Conservation (phyloP, 2,888 invertebrate species). For the Lacanobia oleracea region DNA sequence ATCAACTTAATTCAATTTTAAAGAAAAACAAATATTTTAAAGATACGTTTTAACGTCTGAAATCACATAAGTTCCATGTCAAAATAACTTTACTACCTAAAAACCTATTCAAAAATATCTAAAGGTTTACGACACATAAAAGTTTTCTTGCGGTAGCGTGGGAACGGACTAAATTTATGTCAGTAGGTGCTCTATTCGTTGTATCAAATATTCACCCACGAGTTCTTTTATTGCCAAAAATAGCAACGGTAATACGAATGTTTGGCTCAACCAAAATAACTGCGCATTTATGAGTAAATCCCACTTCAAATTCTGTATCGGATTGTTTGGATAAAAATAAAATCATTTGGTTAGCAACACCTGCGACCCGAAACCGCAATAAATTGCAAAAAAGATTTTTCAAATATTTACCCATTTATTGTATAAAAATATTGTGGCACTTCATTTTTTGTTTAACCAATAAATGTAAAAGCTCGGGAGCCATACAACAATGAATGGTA, state of each 20-base stretch:
- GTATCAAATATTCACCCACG: slow-evolving; percentile 3
- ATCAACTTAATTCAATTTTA: no score
- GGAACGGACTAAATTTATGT: neutral
- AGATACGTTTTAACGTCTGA: neutral
- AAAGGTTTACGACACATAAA: neutral
- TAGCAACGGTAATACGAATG: neutral
- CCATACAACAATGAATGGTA: slow-evolving; percentile 59
- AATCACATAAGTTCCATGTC: neutral
- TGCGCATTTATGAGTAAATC: neutral
- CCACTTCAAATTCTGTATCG: neutral
- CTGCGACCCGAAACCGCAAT: neutral
- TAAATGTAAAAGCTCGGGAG: slow-evolving; percentile 50
- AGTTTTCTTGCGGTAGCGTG: neutral
- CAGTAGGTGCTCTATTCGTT: neutral
- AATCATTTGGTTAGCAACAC: slow-evolving; percentile 4
- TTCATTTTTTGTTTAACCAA: slow-evolving; percentile 51
- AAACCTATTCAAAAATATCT: neutral
- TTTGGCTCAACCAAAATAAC: slow-evolving; percentile 5
- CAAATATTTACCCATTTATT: slow-evolving; percentile 30
- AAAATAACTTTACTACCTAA: neutral
- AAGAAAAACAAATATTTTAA: neutral
- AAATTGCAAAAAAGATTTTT: neutral
- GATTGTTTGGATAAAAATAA: neutral
- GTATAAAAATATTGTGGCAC: slow-evolving; percentile 33
- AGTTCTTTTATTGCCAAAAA: neutral